Percentiles rank a stretch among this genome's conserved stretches.
Evolutionary conservation across 2,113 vertebrate species (phyloP).

Genomic region (Corvus moneduloides): DNA sequence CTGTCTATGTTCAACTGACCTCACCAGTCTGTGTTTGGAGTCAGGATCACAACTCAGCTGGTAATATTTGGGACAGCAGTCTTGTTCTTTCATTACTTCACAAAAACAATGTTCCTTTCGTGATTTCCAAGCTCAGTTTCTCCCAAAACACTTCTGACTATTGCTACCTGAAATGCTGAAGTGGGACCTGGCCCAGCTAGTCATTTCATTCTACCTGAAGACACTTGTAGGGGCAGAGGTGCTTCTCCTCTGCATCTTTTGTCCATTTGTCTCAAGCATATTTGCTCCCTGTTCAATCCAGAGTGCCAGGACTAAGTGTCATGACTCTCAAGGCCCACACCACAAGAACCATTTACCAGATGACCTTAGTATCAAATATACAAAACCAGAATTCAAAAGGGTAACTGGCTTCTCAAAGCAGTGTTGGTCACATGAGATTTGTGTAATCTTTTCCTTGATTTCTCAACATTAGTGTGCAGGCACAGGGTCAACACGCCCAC

Average conservation of each 20-base stretch:
- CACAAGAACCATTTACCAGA: neutral
- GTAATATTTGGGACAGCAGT: neutral
- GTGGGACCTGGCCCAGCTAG: neutral
- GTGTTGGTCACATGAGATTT: neutral
- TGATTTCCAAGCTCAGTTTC: neutral
- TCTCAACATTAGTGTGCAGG: neutral
- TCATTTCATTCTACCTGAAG: neutral
- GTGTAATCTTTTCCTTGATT: neutral
- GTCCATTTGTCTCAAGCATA: fast-evolving
- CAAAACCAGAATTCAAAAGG: neutral
- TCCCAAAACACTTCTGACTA: neutral
- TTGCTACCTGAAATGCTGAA: neutral
- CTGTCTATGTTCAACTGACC: neutral
- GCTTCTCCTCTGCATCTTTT: neutral
- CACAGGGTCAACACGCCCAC: neutral
- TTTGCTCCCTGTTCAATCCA: neutral
- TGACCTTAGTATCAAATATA: neutral
- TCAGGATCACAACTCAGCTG: neutral
- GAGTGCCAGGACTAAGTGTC: neutral
- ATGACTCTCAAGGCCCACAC: neutral
- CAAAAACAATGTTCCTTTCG: neutral
- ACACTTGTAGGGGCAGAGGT: neutral
- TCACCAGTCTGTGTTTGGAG: neutral
- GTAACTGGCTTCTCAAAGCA: neutral
- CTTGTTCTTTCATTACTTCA: neutral